These are phyloP conservation scores for Hyperoodon ampullatus DNA, from an alignment of 2,113 vertebrate genomes.

Conservation along the genomic window DNA sequence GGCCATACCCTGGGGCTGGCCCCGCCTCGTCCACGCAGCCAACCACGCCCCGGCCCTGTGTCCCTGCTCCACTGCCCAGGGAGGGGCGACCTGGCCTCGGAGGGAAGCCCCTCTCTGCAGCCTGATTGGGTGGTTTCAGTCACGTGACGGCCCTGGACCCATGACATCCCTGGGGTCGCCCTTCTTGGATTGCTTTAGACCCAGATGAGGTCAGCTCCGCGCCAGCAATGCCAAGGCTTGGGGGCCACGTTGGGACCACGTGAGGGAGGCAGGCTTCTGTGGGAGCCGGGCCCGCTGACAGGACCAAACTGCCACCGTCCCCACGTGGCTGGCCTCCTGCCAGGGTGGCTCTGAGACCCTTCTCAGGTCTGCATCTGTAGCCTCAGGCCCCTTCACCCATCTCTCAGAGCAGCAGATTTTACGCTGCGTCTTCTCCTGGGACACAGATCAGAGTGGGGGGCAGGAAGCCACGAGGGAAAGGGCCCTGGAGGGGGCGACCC, in stretches of 20 bases:
- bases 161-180: background rate
- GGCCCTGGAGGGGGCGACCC: background rate
- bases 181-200: background rate
- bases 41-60: background rate
- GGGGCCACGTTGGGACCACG: accelerated
- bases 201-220: background rate
- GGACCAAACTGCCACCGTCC: too few species aligned
- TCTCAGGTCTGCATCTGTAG: background rate
- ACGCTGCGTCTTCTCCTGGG: background rate
- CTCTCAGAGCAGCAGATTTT: too few species aligned
- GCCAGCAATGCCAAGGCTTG: background rate
- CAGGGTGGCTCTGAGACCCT: accelerated
- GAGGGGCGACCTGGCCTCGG: accelerated
- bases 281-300: background rate
- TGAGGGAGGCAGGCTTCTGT: background rate
- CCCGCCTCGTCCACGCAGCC: accelerated
- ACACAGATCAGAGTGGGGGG: background rate
- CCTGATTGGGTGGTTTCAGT: background rate
- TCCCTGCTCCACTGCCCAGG: background rate
- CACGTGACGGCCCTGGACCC: accelerated
- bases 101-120: background rate
- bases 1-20: background rate
- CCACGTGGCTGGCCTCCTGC: background rate
- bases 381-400: background rate
- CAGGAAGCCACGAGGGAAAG: background rate